Evolutionary conservation across 2,888 invertebrate species (phyloP), one percentile per base, ranked within the genome.

Genomic region (Oegoconia quadripuncta): DNA sequence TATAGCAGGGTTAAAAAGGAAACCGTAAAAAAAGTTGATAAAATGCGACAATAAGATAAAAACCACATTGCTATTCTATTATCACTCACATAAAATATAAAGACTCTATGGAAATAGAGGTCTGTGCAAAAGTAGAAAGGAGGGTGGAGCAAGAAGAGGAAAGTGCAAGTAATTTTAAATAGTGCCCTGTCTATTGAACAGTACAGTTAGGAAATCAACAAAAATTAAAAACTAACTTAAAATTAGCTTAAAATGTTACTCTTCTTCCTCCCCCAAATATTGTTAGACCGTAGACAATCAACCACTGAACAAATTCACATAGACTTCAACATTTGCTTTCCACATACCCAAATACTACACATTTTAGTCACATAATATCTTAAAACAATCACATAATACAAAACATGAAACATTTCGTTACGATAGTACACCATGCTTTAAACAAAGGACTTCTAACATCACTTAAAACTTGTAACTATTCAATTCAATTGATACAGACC

Each of bases 401-500:
- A 9, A 15, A 35, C 23, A 27, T 32, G 34, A 29, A 13, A 42
- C 29, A 35, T 37, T 34, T 28, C 14, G 16, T 13, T 12, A 29
- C 32, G 23, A 18, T 20, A 12, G 23, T 15, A 30, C 31, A 25
- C 32, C 59, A 55, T 44, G 53, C 53, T 58, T 50, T 54, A 53
- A 50, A 59, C 50, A 57, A n/a, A 15, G 20, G 22, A 39, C 28
- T 40, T 64, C 67, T 67, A 74, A 81, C 72, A 71, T 75, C 70
- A 80, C 74, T 74, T 71, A 60, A 68, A 75, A 74, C 55, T 68
- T 54, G 41, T 34, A 52, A 63, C 52, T 63, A 37, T 59, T 60
- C 53, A 61, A 58, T 51, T 60, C 48, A 64, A 58, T 49, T 18
- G 64, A 80, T 88, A 88, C 88, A 82, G 79, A 88, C 88, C 88